Evolutionary conservation across 92 coral and sea anemone genomes (phyloP), one percentile per base, ranked within the genome.

Genomic region (Zoanthus gigantus): DNA sequence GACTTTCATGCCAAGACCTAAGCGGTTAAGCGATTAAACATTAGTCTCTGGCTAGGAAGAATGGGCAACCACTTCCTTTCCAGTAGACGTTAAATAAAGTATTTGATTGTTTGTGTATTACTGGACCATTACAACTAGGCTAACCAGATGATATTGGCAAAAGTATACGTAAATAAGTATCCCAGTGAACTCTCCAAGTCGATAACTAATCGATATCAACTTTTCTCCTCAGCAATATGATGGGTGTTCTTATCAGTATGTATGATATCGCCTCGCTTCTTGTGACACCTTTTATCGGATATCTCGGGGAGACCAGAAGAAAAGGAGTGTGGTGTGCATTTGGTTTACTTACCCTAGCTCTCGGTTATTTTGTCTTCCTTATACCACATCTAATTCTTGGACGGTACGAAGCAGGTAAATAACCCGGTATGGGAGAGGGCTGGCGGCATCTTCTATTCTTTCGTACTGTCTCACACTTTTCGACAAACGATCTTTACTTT

Each of bases 301-400:
- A 88, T 17, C 78, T 82, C 72, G 91, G 91, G 30, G 91, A 86
- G 44, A 79, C 57, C 7, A 86, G 85, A 53, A 76, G 88, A 63
- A 88, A 88, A 42, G 57, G 87, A 7, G n/a, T 79, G 32, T 88
- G 91, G 91, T 72, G 84, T 7, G 74, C 87, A 11, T 82, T 71
- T 15, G 88, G 87, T 6, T n/a, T 82, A 74, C 34, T 88, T 31
- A 8, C 82, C 46, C 30, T 88, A 29, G 83, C 57, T 14, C 47
- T 88, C 28, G 87, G 87, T 1, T 74, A 23, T 61, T 63, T 88
- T 28, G 79, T 88, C 32, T 88, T 88, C 28, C 32, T 82, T 5
- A 14, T 66, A 88, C 91, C 91, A 28, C 91, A 88, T 46, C 58
- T 88, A 28, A 28, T 88, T 45, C 74, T 82, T 65, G 91, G 91